Conservation (phyloP, 2,113 vertebrate species). For the Uria aalge region DNA sequence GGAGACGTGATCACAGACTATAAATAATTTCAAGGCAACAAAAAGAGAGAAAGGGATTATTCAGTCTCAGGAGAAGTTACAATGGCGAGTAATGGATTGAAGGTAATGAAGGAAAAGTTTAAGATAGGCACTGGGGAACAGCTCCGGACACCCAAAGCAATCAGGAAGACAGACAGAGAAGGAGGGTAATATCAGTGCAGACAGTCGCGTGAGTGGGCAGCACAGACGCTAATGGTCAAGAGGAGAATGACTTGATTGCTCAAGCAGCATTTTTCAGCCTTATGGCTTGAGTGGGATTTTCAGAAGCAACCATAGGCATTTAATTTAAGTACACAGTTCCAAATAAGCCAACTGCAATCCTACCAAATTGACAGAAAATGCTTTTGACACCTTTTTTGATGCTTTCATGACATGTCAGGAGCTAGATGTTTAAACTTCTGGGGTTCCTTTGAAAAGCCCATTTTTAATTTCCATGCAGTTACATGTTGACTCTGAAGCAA, state of each 20-base stretch:
- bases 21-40: constrained; percentile 58
- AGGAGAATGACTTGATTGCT: neutral
- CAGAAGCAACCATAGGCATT: neutral
- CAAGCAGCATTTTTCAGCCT: neutral
- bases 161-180: neutral
- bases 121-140: neutral
- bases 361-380: neutral
- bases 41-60: constrained; percentile 24
- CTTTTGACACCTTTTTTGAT: neutral
- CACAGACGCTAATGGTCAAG: neutral
- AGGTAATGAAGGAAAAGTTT: constrained; percentile 37
- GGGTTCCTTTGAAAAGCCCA: neutral
- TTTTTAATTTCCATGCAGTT: neutral
- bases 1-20: constrained; percentile 33
- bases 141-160: neutral
- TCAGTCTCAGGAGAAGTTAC: constrained; percentile 31
- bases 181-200: neutral
- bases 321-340: neutral
- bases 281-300: neutral
- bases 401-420: neutral
- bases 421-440: neutral
- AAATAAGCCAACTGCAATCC: neutral
- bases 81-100: neutral
- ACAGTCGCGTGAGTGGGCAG: neutral
- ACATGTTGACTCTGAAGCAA: neutral